These are phyloP conservation scores for Conomelus anceps DNA, from an alignment of 2,888 invertebrate genomes.

Conservation along the genomic window DNA sequence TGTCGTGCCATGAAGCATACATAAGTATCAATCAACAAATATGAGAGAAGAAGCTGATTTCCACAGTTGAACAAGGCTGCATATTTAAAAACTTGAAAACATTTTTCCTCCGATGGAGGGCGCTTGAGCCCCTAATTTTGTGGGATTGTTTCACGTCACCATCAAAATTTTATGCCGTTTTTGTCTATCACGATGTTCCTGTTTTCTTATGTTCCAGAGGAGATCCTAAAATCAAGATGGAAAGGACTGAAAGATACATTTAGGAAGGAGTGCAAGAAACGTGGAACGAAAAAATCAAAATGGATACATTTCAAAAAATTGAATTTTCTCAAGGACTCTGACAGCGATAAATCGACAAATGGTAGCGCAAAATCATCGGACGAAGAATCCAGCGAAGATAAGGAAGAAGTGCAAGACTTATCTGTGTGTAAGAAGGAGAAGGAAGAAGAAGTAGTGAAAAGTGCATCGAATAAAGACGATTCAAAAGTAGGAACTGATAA, in stretches of 20 bases:
- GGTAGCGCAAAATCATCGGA: neutral
- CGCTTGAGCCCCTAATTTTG: too few relatives aligned
- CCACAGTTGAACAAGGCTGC: too few relatives aligned
- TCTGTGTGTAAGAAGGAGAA: neutral
- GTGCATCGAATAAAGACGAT: too few relatives aligned
- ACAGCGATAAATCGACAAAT: neutral
- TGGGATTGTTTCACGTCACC: too few relatives aligned
- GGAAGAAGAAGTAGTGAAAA: neutral
- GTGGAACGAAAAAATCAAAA: neutral
- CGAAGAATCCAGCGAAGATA: neutral
- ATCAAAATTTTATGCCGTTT: too few relatives aligned
- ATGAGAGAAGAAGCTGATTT: too few relatives aligned
- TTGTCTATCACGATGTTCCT: neutral
- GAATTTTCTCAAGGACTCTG: neutral
- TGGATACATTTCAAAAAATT: neutral
- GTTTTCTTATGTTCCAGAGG: neutral
- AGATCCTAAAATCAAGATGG: constrained; percentile 6
- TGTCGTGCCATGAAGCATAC: too few relatives aligned
- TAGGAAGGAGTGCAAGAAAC: neutral
- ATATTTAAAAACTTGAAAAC: too few relatives aligned
- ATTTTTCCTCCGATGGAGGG: too few relatives aligned
- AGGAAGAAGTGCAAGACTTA: neutral
- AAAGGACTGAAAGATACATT: constrained; percentile 1
- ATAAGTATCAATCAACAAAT: too few relatives aligned
- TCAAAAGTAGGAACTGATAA: neutral